These are phyloP conservation scores for Brachyhypopomus gauderio DNA, from an alignment of 2,113 vertebrate species.

Conservation along the genomic window DNA sequence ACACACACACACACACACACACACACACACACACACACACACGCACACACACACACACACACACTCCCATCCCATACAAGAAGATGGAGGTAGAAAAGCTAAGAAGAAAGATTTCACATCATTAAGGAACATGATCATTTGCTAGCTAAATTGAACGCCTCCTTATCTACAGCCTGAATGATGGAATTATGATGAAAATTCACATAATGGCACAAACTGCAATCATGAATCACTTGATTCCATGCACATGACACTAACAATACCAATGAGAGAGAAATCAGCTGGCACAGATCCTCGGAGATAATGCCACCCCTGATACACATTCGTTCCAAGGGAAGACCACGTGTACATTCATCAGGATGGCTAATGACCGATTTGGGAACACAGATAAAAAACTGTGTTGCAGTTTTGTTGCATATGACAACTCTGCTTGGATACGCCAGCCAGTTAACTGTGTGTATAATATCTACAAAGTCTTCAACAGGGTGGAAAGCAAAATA, in stretches of 20 bases:
- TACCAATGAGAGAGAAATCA: not conserved
- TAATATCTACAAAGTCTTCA: not conserved
- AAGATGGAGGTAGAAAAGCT: no score
- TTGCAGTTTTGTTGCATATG: not conserved
- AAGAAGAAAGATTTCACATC: no score
- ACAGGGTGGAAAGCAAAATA: not conserved
- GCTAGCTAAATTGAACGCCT: not conserved
- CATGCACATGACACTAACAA: not conserved
- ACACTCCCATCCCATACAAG: no score
- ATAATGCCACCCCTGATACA: slow-evolving; percentile 34
- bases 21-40: no score
- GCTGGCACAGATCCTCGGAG: slow-evolving; percentile 1
- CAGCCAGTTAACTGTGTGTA: not conserved
- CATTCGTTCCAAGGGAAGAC: slow-evolving; percentile 12
- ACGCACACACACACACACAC: not conserved
- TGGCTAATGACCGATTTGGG: slow-evolving; percentile 34
- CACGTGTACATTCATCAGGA: slow-evolving; percentile 28
- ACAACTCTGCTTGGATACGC: not conserved
- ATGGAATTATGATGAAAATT: not conserved
- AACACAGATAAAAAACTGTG: slow-evolving; percentile 27
- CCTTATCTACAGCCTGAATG: not conserved
- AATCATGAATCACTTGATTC: not conserved
- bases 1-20: no score
- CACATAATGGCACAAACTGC: not conserved
- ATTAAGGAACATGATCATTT: not conserved